Conservation (phyloP, 1,140 invertebrate genomes). For the Drosophila parvula region DNA sequence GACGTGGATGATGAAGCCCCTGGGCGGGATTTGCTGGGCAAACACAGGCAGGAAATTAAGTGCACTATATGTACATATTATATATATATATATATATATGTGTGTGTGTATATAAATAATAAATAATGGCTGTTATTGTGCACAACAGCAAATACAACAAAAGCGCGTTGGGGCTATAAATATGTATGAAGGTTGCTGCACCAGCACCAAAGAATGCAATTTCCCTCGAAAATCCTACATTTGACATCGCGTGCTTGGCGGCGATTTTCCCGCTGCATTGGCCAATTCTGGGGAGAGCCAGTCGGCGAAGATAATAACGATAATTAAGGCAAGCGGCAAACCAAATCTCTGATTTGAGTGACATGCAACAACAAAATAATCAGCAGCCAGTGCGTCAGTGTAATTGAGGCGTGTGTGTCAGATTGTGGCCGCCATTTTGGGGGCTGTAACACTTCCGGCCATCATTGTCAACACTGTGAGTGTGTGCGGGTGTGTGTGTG, state of each 20-base stretch:
- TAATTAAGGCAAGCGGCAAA: slow-evolving; percentile 80
- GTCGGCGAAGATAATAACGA: slow-evolving; percentile 67
- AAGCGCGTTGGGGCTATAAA: slow-evolving; percentile 76
- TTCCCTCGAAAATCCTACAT: slow-evolving; percentile 43
- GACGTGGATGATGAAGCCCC: slow-evolving; percentile 9
- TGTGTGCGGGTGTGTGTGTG: slow-evolving; percentile 36
- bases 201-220: slow-evolving; percentile 72
- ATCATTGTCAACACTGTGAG: slow-evolving; percentile 55
- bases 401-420: slow-evolving; percentile 7
- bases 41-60: slow-evolving; percentile 68
- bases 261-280: slow-evolving; percentile 77
- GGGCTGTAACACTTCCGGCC: slow-evolving; percentile 67
- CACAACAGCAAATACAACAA: slow-evolving; percentile 72
- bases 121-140: slow-evolving; percentile 58
- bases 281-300: slow-evolving; percentile 63
- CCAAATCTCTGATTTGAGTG: slow-evolving; percentile 74
- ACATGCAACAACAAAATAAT: slow-evolving; percentile 76
- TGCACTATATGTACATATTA: slow-evolving; percentile 67
- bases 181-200: slow-evolving; percentile 77
- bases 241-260: slow-evolving; percentile 73
- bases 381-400: slow-evolving; percentile 29
- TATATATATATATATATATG: slow-evolving; percentile 45
- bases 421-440: slow-evolving; percentile 60
- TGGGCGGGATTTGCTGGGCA: slow-evolving; percentile 9
- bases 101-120: slow-evolving; percentile 27